Conservation (phyloP, 2,797 vertebrate species). For the Galaxias olidus region DNA sequence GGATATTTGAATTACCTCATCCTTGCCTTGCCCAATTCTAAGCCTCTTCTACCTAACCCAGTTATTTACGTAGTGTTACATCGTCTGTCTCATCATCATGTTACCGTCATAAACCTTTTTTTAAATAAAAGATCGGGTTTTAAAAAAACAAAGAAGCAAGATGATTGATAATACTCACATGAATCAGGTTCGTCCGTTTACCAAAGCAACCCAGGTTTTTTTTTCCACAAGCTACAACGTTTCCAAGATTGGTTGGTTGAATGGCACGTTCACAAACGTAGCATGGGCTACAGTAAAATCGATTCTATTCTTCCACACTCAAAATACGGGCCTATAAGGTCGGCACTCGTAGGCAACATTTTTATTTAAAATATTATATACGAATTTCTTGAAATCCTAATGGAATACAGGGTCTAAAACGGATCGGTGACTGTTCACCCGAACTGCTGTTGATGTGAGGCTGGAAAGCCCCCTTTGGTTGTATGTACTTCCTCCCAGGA, state of each 20-base stretch:
- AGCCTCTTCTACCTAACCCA: neutral
- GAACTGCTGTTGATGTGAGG: slow-evolving; percentile 44
- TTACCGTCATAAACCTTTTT: neutral
- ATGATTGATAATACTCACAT: slow-evolving; percentile 10
- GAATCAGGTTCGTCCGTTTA: slow-evolving; percentile 42
- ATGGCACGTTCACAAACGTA: slow-evolving; percentile 44
- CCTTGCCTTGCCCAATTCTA: neutral
- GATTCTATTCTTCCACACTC: slow-evolving; percentile 18
- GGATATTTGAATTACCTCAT: slow-evolving; percentile 27
- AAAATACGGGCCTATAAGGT: slow-evolving; percentile 26
- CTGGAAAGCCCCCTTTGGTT: slow-evolving; percentile 79
- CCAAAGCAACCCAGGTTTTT: slow-evolving; percentile 48
- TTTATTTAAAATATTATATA: slow-evolving; percentile 18
- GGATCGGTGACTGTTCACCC: slow-evolving; percentile 31
- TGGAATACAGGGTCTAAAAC: slow-evolving; percentile 11
- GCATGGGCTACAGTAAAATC: slow-evolving; percentile 24
- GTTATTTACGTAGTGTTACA: neutral
- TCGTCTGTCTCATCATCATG: slow-evolving; percentile 5
- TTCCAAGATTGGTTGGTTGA: slow-evolving; percentile 30
- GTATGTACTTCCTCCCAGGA: slow-evolving; percentile 81
- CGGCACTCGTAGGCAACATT: slow-evolving; percentile 30
- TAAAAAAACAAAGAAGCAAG: neutral
- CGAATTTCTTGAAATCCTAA: slow-evolving; percentile 14
- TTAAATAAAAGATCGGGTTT: slow-evolving; percentile 41
- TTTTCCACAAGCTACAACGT: slow-evolving; percentile 41